Evolutionary conservation across 2,113 vertebrate species (phyloP), one percentile per base, ranked within the genome.

Genomic region (Datnioides undecimradiatus): DNA sequence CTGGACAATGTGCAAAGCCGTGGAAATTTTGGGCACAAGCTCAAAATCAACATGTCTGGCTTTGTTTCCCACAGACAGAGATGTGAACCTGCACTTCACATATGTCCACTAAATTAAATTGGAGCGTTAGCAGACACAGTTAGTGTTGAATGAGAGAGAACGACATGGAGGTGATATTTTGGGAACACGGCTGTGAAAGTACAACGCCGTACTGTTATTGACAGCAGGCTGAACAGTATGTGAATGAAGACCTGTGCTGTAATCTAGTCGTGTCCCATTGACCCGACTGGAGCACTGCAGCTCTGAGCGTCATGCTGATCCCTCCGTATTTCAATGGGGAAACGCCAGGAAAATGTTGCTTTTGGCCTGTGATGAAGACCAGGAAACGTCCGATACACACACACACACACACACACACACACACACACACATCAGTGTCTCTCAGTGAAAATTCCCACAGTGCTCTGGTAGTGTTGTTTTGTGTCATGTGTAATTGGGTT

Each of bases 291-390:
- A 63, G 43, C 9, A 1, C 41, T 34, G 3, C 41, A 48, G 68
- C 55, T 62, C 65, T 67, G 69, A 65, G 74, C 36, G 14, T 58
- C 36, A 21, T n/a, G 51, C 88, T 80, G 82, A 31, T 91, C 46
- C 73, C 33, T 74, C 69, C 87, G 87, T 83, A 78, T 88, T 88
- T 79, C 80, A 78, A 70, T 34, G 45, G 41, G 73, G 72, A 67
- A 62, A 84, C 77, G 75, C 74, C 82, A 87, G 82, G 59, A 81
- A 58, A 83, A 88, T 79, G 77, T 93, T 93, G 65, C 68, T 78
- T 88, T 93, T 93, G 91, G 93, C 83, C 29, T 0, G 8, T 17
- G 76, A 87, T 80, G 58, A 90, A 88, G 46, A 89, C 58, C 80
- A 79, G 85, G 68, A 87, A 85, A 67, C 29, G 46, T 70, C 63